phyloP scores from a whole-genome alignment of 2,797 vertebrate genomes.

The Coregonus suidteri region DNA sequence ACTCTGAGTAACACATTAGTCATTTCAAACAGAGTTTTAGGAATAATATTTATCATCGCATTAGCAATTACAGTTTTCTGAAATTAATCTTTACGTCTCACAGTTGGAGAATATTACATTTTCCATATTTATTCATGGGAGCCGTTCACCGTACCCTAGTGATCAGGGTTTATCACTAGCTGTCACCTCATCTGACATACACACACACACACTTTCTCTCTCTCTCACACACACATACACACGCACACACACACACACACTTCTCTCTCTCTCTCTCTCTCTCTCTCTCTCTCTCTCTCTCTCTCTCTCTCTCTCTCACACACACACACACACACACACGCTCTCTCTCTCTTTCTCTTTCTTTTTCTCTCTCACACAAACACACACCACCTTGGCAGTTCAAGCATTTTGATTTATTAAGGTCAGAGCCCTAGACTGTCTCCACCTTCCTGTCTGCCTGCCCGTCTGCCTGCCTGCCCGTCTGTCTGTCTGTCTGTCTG shows the following conservation, averaged over 20 bases:
- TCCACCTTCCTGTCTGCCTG: not conserved
- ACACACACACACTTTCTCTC: not conserved
- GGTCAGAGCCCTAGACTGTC: constrained; percentile 24
- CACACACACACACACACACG: not conserved
- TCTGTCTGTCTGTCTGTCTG: not conserved
- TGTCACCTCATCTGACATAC: constrained; percentile 9
- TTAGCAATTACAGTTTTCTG: constrained; percentile 13
- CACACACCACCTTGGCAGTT: not conserved
- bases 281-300: no score
- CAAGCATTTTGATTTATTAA: constrained; percentile 17
- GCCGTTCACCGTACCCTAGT: not conserved
- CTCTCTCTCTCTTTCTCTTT: no score
- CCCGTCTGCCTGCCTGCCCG: no score
- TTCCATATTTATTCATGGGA: constrained; percentile 25
- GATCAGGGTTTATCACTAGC: constrained; percentile 22
- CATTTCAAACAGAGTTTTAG: not conserved
- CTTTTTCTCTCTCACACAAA: not conserved
- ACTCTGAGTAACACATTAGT: constrained; percentile 6
- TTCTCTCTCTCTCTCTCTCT: no score
- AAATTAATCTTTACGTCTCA: constrained; percentile 1
- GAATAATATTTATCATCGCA: constrained; percentile 7
- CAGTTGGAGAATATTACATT: constrained; percentile 5
- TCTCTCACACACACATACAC: constrained; percentile 6
- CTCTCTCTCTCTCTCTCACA: no score
- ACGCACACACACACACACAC: not conserved